phyloP scores from a whole-genome alignment of 2,888 invertebrate species.

The Latrodectus elegans region DNA sequence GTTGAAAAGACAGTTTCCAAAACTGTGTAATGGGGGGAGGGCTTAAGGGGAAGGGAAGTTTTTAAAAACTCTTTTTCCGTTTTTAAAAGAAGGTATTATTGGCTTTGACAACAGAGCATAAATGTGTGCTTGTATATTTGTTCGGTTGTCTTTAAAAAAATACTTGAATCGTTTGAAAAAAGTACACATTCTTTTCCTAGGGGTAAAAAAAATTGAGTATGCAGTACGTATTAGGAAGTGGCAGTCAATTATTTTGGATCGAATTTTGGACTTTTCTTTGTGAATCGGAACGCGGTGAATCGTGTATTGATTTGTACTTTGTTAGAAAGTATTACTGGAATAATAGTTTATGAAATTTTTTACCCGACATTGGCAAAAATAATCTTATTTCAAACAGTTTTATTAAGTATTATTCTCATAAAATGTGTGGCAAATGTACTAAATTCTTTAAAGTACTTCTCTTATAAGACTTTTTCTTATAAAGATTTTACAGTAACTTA shows the following conservation, averaged over 20 bases:
- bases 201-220: background rate
- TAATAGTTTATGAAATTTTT: no score
- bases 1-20: conserved; percentile 39
- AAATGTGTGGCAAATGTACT: no score
- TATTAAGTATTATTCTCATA: no score
- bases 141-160: background rate
- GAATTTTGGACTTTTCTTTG: background rate
- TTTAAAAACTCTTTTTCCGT: conserved; percentile 3
- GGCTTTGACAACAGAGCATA: conserved; percentile 24
- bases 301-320: conserved; percentile 2
- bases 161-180: background rate
- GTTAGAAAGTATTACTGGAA: background rate
- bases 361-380: no score
- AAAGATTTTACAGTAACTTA: no score
- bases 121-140: background rate
- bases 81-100: conserved; percentile 26
- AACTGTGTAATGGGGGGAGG: background rate
- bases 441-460: no score
- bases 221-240: background rate
- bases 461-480: no score
- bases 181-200: background rate
- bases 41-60: background rate
- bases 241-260: background rate
- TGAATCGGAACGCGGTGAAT: background rate
- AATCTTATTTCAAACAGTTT: no score